These are phyloP conservation scores for Hofmannophila pseudospretella DNA, from an alignment of 2,888 invertebrate genomes.

Conservation along the genomic window DNA sequence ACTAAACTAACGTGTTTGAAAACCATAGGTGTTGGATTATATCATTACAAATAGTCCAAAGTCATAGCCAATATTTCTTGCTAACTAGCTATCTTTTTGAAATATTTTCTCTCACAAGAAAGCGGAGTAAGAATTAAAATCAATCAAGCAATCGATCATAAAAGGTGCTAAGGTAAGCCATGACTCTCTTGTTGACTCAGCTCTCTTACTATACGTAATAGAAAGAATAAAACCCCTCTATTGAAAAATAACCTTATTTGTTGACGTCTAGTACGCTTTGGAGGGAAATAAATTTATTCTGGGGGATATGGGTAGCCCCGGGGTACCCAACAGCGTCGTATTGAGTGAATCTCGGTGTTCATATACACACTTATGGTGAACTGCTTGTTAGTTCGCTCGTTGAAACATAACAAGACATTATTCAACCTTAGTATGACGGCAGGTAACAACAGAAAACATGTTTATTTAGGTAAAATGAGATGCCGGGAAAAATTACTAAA, in stretches of 20 bases:
- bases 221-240: constrained; percentile 29
- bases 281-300: constrained; percentile 69
- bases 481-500: no score
- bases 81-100: no score
- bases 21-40: no score
- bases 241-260: constrained; percentile 73
- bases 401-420: constrained; percentile 3
- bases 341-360: constrained; percentile 46
- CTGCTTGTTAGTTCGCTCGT: constrained; percentile 15
- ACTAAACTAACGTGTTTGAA: no score
- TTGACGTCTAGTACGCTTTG: constrained; percentile 68
- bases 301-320: constrained; percentile 53
- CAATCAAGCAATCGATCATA: constrained; percentile 24
- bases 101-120: not conserved
- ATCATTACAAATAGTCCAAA: no score
- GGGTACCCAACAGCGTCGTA: constrained; percentile 50
- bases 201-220: constrained; percentile 9
- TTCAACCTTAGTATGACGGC: not conserved
- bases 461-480: not conserved
- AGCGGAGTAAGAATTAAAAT: constrained; percentile 10
- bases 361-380: constrained; percentile 35
- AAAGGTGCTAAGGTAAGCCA: constrained; percentile 16
- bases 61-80: no score
- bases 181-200: constrained; percentile 19
- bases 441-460: not conserved